Evolutionary conservation across 2,888 invertebrate genomes (phyloP), one percentile per base, ranked within the genome.

Genomic region (Orthosia incerta): DNA sequence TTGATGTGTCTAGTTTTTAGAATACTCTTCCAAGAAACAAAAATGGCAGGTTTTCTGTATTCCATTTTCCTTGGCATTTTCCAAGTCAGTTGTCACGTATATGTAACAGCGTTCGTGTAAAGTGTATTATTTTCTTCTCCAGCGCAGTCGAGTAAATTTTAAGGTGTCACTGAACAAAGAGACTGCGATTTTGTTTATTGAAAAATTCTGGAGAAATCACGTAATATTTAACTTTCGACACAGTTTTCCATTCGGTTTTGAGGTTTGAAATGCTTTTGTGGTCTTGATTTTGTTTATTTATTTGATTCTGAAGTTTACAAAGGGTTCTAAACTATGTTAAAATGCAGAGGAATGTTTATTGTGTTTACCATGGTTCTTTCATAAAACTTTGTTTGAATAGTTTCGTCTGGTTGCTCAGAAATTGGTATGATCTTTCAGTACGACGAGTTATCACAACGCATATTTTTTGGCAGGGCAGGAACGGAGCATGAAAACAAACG

Each of bases 111-210:
- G 67, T 63, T 45, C 26, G 23, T 64, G 65, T 48, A 50, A 70
- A 82, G 84, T 60, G 62, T 70, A 78, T 78, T 56, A 62, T 79
- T 72, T 62, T 66, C 64, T 78, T 67, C 50, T 68, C n/a, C 53
- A 62, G 50, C 20, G 46, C 53, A 71, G 62, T 81, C 31, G 61
- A 73, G 68, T 75, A 84, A 64, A 69, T 50, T 66, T 69, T 70
- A 71, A 84, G 53, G 26, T 84, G 86, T 82, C 82, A 65, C 57
- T 48, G 20, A 31, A 71, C 74, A 84, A 74, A 63, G 61, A n/a
- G 31, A 26, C 57, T 39, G n/a, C 15, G 39, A 80, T 64, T 70
- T 74, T 59, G 74, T 80, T 72, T 71, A 53, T 64, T 63, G 77
- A 80, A 71, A 62, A 59, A 23, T 74, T 74, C 62, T 65, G 20